Percentiles rank a stretch among this genome's conserved stretches.
Conservation (phyloP, 2,797 vertebrate genomes). For the Siniperca undulata region DNA sequence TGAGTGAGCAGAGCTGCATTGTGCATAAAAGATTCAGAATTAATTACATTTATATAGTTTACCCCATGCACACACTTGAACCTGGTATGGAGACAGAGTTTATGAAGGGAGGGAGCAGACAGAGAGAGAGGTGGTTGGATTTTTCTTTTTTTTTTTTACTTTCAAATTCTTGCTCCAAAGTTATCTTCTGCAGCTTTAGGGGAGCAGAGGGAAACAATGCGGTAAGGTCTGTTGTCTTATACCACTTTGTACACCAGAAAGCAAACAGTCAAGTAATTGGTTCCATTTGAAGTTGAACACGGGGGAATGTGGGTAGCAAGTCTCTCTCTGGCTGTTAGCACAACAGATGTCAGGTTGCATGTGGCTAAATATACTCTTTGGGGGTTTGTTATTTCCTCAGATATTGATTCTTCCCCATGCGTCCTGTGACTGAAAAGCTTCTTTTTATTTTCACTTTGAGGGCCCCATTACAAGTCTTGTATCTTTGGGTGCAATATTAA, state of each 20-base stretch:
- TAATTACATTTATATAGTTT: conserved; percentile 42
- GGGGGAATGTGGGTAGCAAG: conserved; percentile 57
- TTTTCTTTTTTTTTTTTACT: neutral
- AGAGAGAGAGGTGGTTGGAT: neutral
- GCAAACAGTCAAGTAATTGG: conserved; percentile 71
- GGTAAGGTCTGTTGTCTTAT: conserved; percentile 51
- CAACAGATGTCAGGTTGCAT: conserved; percentile 73
- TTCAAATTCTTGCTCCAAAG: conserved; percentile 6
- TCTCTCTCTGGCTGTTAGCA: conserved; percentile 71
- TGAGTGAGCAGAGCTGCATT: conserved; percentile 23
- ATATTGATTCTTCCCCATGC: conserved; percentile 70
- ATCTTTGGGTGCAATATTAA: conserved; percentile 3
- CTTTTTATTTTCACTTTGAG: conserved; percentile 66
- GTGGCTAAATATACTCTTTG: conserved; percentile 74
- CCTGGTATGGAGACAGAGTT: neutral
- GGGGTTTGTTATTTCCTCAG: conserved; percentile 76
- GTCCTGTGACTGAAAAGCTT: conserved; percentile 39
- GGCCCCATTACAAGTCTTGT: conserved; percentile 20
- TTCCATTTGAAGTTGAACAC: conserved; percentile 74
- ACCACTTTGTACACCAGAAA: conserved; percentile 61
- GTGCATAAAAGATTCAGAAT: conserved; percentile 37
- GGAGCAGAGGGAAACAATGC: conserved; percentile 32
- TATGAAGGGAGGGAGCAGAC: neutral
- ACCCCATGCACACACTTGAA: neutral
- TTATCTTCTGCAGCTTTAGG: conserved; percentile 35